phyloP scores from a whole-genome alignment of 2,113 vertebrate genomes.

The Athene noctua region DNA sequence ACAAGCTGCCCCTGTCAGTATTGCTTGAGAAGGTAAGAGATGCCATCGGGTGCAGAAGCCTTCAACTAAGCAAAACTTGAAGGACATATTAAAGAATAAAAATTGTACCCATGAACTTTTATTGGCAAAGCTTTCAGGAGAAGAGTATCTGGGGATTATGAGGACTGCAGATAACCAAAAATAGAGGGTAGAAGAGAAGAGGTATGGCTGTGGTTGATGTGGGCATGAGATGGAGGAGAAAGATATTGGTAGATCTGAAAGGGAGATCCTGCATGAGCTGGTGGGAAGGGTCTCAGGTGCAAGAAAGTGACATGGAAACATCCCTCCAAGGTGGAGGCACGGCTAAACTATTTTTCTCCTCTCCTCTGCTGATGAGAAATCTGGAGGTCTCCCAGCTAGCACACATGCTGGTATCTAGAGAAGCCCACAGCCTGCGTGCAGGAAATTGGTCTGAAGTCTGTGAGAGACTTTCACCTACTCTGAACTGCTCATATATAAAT shows the following conservation, averaged over 20 bases:
- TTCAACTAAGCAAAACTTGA: neutral
- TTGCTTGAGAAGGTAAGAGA: neutral
- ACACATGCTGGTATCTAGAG: neutral
- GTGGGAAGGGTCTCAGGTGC: neutral
- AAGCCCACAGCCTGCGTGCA: neutral
- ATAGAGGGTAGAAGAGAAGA: neutral
- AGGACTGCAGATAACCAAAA: neutral
- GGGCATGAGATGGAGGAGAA: neutral
- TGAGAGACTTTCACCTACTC: neutral
- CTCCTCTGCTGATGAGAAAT: neutral
- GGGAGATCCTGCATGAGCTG: neutral
- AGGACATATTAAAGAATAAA: neutral
- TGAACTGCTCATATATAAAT: neutral
- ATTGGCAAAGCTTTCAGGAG: neutral
- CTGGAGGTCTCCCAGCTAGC: neutral
- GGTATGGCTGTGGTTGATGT: neutral
- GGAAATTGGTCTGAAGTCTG: neutral
- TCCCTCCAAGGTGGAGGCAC: neutral
- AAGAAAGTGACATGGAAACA: neutral
- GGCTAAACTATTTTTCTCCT: neutral
- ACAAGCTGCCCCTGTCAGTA: neutral
- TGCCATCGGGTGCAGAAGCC: neutral
- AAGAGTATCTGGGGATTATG: neutral
- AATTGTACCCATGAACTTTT: accelerated
- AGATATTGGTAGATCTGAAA: neutral